These are phyloP conservation scores for Epinotia bilunana DNA, from an alignment of 2,888 invertebrate genomes.

Conservation along the genomic window DNA sequence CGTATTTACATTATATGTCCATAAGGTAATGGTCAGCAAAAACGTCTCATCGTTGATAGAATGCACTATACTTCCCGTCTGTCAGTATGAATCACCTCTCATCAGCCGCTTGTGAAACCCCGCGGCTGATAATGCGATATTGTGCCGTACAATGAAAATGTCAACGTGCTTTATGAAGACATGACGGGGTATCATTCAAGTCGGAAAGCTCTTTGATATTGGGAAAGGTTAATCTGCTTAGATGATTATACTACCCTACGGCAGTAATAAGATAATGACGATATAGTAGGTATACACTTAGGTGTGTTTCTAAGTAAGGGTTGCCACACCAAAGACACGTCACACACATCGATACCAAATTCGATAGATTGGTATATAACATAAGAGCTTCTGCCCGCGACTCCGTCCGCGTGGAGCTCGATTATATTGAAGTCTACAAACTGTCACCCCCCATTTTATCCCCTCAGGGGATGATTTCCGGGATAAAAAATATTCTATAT, in stretches of 20 bases:
- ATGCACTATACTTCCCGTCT: background rate
- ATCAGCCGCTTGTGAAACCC: slow-evolving; percentile 18
- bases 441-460: too few species aligned
- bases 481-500: too few species aligned
- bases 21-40: background rate
- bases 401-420: too few species aligned
- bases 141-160: slow-evolving; percentile 37
- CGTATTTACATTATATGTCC: background rate
- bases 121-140: slow-evolving; percentile 31
- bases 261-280: too few species aligned
- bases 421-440: too few species aligned
- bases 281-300: background rate
- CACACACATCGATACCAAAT: background rate
- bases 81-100: slow-evolving; percentile 16
- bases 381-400: too few species aligned
- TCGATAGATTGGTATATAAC: too few species aligned
- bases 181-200: slow-evolving; percentile 22
- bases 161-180: slow-evolving; percentile 35
- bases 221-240: background rate
- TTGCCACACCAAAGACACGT: background rate
- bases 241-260: background rate
- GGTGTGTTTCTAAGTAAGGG: background rate
- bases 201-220: slow-evolving; percentile 25
- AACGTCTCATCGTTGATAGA: background rate
- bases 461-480: too few species aligned